phyloP scores from a whole-genome alignment of 1,140 invertebrate genomes.

The Zaprionus ghesquierei region DNA sequence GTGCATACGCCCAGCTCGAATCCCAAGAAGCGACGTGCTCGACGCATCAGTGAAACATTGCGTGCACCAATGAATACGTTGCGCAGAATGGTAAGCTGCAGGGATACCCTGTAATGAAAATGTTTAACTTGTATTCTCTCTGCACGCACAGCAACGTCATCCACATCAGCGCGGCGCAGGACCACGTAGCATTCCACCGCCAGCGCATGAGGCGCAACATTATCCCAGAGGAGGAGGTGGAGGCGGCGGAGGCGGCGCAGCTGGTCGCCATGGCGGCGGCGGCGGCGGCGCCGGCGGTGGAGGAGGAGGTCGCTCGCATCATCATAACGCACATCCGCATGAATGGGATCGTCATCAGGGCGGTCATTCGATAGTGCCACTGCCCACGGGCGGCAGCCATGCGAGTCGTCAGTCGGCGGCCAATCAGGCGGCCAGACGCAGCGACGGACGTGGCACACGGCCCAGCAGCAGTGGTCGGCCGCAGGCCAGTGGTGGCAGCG shows the following conservation, averaged over 20 bases:
- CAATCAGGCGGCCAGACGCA: constrained; percentile 70
- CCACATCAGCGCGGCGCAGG: constrained; percentile 82
- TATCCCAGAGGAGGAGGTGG: constrained; percentile 52
- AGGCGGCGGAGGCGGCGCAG: constrained; percentile 22
- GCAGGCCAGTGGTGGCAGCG: constrained; percentile 47
- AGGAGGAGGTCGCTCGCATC: constrained; percentile 52
- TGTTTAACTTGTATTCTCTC: not conserved
- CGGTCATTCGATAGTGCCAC: constrained; percentile 67
- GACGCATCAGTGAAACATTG: constrained; percentile 93
- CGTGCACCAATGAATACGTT: constrained; percentile 94
- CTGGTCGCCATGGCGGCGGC: constrained; percentile 11
- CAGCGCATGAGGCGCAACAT: constrained; percentile 71
- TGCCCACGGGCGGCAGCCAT: constrained; percentile 67
- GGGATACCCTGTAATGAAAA: not conserved
- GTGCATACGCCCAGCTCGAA: constrained; percentile 99
- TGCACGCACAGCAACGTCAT: constrained; percentile 82
- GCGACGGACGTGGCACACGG: constrained; percentile 60
- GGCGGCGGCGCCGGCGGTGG: constrained; percentile 33
- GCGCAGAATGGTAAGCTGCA: constrained; percentile 85
- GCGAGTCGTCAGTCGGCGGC: constrained; percentile 62
- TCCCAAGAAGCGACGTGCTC: constrained; percentile 94
- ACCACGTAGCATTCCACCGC: constrained; percentile 84
- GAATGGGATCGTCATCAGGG: constrained; percentile 79
- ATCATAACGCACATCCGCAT: constrained; percentile 66
- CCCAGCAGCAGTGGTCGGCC: constrained; percentile 83